Percentiles rank a stretch among this genome's conserved stretches.
phyloP scores from a whole-genome alignment of 1,140 invertebrate genomes.

The Propsilocerus akamusi region DNA sequence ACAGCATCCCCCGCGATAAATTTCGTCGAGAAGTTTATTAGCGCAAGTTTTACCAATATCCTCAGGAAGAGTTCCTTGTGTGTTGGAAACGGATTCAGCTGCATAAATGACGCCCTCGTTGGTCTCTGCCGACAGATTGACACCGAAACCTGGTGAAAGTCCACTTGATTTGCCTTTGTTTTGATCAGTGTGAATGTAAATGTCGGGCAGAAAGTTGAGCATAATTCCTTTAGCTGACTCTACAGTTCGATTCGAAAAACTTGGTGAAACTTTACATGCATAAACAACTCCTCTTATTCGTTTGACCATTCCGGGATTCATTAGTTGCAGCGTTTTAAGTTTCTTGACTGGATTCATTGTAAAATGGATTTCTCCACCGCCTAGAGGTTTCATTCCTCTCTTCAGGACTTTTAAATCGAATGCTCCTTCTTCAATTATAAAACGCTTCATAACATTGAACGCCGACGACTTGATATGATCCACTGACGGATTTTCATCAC shows the following conservation, averaged over 20 bases:
- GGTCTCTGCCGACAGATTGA: constrained; percentile 81
- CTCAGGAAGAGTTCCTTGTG: constrained; percentile 50
- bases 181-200: constrained; percentile 90
- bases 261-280: constrained; percentile 61
- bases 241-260: constrained; percentile 78
- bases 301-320: constrained; percentile 82
- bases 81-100: constrained; percentile 36
- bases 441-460: constrained; percentile 63
- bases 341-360: constrained; percentile 57
- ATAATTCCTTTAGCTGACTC: constrained; percentile 82
- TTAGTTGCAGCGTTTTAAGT: constrained; percentile 35
- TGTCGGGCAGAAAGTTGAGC: constrained; percentile 82
- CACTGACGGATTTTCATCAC: constrained; percentile 59
- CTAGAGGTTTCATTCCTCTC: constrained; percentile 65
- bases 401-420: constrained; percentile 69
- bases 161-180: constrained; percentile 67
- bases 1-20: constrained; percentile 79
- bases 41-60: constrained; percentile 76
- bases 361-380: constrained; percentile 82
- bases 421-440: constrained; percentile 75
- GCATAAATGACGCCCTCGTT: constrained; percentile 65
- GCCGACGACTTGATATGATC: constrained; percentile 68
- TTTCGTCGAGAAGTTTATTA: constrained; percentile 68
- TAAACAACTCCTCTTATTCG: constrained; percentile 69
- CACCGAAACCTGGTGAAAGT: constrained; percentile 79